Evolutionary conservation across 2,113 vertebrate species (phyloP).

Genomic region (Percopsis transmontana): DNA sequence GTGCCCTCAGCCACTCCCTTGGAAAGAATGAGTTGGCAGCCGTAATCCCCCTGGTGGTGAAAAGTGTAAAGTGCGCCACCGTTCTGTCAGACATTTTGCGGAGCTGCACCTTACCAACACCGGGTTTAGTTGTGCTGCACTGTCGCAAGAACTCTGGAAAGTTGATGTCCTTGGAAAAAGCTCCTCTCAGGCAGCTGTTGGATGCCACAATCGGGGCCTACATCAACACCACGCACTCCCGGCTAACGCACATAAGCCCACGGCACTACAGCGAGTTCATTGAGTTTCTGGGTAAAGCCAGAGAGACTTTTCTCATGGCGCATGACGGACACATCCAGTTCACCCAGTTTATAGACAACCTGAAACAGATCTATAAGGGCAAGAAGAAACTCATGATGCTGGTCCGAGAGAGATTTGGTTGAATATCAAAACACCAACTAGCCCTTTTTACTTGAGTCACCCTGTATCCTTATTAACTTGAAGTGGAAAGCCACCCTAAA

Average conservation of each 20-base stretch:
- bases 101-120: conserved; percentile 95
- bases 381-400: conserved; percentile 99
- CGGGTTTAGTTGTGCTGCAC: conserved; percentile 92
- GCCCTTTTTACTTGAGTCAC: too few species aligned
- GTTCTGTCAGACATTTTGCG: conserved; percentile 98
- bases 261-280: conserved; percentile 99
- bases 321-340: conserved; percentile 98
- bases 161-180: conserved; percentile 98
- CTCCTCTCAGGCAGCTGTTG: conserved; percentile 94
- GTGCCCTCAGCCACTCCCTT: conserved; percentile 96
- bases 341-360: conserved; percentile 98
- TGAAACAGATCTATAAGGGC: conserved; percentile 99
- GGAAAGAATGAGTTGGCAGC: conserved; percentile 97
- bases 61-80: conserved; percentile 96
- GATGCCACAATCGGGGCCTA: conserved; percentile 98
- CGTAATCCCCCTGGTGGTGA: conserved; percentile 96
- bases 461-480: too few species aligned
- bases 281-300: conserved; percentile 96
- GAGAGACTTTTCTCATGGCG: conserved; percentile 95
- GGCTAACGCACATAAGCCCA: conserved; percentile 97
- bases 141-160: conserved; percentile 97
- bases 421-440: too few species aligned
- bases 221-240: conserved; percentile 98
- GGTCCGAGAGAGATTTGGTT: conserved; percentile 95
- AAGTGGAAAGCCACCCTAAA: too few species aligned